A percentile compares a stretch with the other conserved stretches of the same genome.
These are phyloP conservation scores for Cerastis leucographa DNA, from an alignment of 2,888 invertebrate species.

Conservation along the genomic window DNA sequence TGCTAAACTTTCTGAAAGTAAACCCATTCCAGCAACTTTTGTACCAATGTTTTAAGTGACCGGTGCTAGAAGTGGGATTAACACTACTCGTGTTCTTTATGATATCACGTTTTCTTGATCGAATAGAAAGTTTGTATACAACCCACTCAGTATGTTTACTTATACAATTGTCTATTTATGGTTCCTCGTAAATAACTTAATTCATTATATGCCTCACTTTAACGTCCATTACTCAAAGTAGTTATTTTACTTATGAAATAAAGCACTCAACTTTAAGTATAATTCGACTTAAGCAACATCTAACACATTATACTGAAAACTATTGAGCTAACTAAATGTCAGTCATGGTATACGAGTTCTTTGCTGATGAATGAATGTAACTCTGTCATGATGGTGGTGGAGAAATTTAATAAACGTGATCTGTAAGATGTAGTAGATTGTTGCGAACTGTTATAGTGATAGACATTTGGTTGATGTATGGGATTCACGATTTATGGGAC, in stretches of 20 bases:
- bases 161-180: neutral
- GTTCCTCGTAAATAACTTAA: neutral
- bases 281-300: neutral
- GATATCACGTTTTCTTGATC: neutral
- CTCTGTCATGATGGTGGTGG: neutral
- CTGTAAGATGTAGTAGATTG: neutral
- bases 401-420: neutral
- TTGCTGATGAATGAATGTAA: neutral
- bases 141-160: neutral
- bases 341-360: neutral
- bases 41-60: slow-evolving; percentile 63
- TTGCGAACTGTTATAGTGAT: slow-evolving; percentile 8
- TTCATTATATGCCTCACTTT: neutral
- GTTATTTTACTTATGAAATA: slow-evolving; percentile 2
- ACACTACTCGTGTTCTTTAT: slow-evolving; percentile 15
- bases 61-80: slow-evolving; percentile 29
- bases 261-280: neutral
- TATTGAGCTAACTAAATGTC: neutral
- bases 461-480: slow-evolving; percentile 5
- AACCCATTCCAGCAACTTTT: slow-evolving; percentile 64
- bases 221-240: neutral
- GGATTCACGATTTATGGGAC: neutral
- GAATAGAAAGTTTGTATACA: slow-evolving; percentile 1
- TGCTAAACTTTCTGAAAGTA: slow-evolving; percentile 78
- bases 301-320: neutral